phyloP scores from a whole-genome alignment of 2,797 vertebrate genomes.

The Epinephelus awoara region DNA sequence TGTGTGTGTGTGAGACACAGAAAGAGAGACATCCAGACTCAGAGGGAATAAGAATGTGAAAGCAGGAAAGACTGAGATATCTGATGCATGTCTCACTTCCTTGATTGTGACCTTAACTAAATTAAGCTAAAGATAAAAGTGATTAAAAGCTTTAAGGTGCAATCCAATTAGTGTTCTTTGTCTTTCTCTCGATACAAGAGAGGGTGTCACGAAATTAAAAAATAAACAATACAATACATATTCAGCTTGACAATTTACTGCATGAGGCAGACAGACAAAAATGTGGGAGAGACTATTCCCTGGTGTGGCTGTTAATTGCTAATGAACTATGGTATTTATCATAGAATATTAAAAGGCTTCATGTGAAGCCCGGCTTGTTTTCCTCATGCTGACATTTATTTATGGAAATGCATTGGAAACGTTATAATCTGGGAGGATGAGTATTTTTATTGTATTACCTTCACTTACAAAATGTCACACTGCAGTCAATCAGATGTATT shows the following conservation, averaged over 20 bases:
- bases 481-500: constrained; percentile 48
- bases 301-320: constrained; percentile 66
- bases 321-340: constrained; percentile 69
- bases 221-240: constrained; percentile 24
- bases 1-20: not conserved
- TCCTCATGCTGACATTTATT: constrained; percentile 48
- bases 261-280: constrained; percentile 47
- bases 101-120: constrained; percentile 61
- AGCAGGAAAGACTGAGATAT: constrained; percentile 43
- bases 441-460: constrained; percentile 52
- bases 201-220: constrained; percentile 43
- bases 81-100: constrained; percentile 70
- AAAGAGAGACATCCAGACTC: constrained; percentile 6
- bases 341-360: constrained; percentile 59
- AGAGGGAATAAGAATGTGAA: constrained; percentile 6
- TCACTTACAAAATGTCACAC: constrained; percentile 59
- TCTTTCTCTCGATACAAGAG: constrained; percentile 43
- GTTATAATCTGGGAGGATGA: constrained; percentile 33
- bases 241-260: constrained; percentile 59
- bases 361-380: constrained; percentile 40
- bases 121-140: constrained; percentile 75
- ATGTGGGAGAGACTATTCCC: constrained; percentile 49
- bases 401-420: constrained; percentile 48
- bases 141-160: constrained; percentile 74
- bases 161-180: constrained; percentile 63